Evolutionary conservation across 1,140 invertebrate genomes (phyloP).

Genomic region (Anagrus nilaparvatae): DNA sequence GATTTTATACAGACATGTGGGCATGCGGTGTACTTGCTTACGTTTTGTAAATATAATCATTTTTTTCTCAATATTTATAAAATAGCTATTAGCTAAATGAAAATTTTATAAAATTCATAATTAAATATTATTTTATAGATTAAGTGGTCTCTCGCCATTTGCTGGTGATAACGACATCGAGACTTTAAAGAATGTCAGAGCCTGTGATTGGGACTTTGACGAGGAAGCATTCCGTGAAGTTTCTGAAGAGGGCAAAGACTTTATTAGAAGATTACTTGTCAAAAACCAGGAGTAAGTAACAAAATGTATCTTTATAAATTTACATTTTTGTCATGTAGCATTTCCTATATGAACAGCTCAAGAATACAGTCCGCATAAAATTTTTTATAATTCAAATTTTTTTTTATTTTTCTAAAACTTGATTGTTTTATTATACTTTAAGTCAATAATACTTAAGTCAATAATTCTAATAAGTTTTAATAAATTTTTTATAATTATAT

Average conservation of each 20-base stretch:
- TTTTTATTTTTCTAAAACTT: slow-evolving; percentile 6
- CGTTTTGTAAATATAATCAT: slow-evolving; percentile 72
- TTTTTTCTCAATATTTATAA: background rate
- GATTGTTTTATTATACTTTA: too few relatives aligned
- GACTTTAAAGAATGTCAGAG: slow-evolving; percentile 95
- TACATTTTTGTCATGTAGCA: background rate
- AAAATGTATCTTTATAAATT: background rate
- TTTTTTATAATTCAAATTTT: slow-evolving; percentile 3
- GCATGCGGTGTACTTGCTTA: slow-evolving; percentile 95
- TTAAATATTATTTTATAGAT: slow-evolving; percentile 41
- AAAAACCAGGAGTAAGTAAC: slow-evolving; percentile 84
- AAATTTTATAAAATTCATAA: slow-evolving; percentile 2
- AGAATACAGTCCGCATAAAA: slow-evolving; percentile 2
- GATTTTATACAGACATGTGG: slow-evolving; percentile 99
- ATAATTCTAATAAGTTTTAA: too few relatives aligned
- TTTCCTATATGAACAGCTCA: background rate
- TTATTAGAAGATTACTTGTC: slow-evolving; percentile 84
- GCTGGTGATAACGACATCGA: slow-evolving; percentile 98
- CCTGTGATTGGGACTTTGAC: slow-evolving; percentile 98
- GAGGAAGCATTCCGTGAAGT: slow-evolving; percentile 85
- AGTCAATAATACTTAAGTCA: too few relatives aligned
- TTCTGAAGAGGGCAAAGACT: slow-evolving; percentile 96
- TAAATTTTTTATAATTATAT: too few relatives aligned
- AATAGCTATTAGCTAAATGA: too few relatives aligned
- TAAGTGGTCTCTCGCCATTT: slow-evolving; percentile 96